Conservation (phyloP, 2,113 vertebrate species). For the Antigone vipio region DNA sequence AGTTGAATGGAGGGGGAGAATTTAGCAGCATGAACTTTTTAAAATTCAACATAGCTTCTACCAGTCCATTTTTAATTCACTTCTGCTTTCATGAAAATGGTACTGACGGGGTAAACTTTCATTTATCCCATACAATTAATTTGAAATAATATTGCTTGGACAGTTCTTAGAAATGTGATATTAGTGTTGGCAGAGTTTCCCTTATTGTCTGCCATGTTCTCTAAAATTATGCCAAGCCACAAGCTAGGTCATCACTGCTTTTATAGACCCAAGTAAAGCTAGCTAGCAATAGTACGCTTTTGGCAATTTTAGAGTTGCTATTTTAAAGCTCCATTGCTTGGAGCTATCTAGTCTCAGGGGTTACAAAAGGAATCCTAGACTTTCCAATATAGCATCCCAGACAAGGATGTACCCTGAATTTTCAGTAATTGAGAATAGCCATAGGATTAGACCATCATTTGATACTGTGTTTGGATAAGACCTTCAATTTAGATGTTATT, state of each 20-base stretch:
- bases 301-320: conserved; percentile 33
- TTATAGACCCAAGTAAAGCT: conserved; percentile 34
- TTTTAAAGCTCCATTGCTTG: conserved; percentile 47
- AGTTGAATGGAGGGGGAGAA: neutral
- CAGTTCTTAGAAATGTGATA: neutral
- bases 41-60: neutral
- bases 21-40: neutral
- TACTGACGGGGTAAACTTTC: neutral
- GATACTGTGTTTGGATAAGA: conserved; percentile 50
- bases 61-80: neutral
- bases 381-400: conserved; percentile 23
- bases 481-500: conserved; percentile 23
- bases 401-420: neutral
- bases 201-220: conserved; percentile 2
- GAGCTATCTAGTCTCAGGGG: conserved; percentile 34
- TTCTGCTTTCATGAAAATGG: neutral
- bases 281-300: neutral
- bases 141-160: neutral
- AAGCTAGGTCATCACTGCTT: conserved; percentile 7
- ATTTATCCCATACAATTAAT: neutral
- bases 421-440: conserved; percentile 42
- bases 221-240: conserved; percentile 31
- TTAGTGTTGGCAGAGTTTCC: conserved; percentile 4
- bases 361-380: conserved; percentile 30
- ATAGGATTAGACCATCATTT: conserved; percentile 32